Evolutionary conservation across 2,113 vertebrate genomes (phyloP).

Genomic region (Bettongia penicillata): DNA sequence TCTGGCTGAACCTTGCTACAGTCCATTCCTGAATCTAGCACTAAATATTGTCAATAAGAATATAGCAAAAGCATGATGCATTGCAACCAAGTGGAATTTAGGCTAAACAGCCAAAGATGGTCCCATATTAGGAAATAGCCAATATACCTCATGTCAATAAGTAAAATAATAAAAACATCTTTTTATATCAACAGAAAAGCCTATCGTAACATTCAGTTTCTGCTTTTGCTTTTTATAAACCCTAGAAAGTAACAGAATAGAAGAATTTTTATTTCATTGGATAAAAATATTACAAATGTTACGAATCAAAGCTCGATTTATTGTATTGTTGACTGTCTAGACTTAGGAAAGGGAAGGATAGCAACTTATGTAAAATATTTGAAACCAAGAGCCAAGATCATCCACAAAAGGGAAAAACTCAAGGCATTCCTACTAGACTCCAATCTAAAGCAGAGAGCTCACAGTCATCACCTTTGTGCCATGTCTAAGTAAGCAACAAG

Average conservation of each 20-base stretch:
- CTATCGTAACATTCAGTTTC: background rate
- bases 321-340: background rate
- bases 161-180: background rate
- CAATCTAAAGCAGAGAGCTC: background rate
- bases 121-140: background rate
- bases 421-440: background rate
- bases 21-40: background rate
- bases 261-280: background rate
- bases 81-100: background rate
- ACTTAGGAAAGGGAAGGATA: background rate
- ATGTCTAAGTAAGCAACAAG: background rate
- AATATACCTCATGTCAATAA: background rate
- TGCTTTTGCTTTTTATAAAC: background rate
- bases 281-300: background rate
- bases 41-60: background rate
- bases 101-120: background rate
- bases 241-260: background rate
- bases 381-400: background rate
- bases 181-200: background rate
- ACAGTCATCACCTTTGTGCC: background rate
- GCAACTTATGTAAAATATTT: background rate
- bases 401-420: background rate
- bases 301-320: background rate
- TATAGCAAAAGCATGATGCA: background rate
- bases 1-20: background rate